Base-by-base conservation (phyloP, 1,140 invertebrate genomes). In the Zaprionus tsacasi region DNA sequence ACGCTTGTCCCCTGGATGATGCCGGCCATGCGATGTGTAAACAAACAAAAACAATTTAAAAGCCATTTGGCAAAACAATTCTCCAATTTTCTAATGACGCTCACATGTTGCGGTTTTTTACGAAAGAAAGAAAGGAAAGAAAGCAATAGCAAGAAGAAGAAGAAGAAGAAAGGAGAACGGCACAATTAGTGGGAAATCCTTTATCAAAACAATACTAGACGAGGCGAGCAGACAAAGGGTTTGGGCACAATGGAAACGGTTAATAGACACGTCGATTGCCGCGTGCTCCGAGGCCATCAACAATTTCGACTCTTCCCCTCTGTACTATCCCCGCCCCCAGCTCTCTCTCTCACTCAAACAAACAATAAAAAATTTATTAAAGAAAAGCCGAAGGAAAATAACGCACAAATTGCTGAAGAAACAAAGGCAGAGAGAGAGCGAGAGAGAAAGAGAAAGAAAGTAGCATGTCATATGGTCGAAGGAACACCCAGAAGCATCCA, bases 331-430 rank as follows among this genome's bases (percentile, higher is more conserved):
- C 5, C 5, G 3, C n/a, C 40, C n/a, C n/a, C 6, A 2, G 13
- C 2, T 35, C 33, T 25, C 8, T 25, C 8, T 21, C 15, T 50
- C 82, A 69, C 70, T 86, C 82, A 86, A 89, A 83, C 85, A 88
- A 89, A 88, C 83, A 88, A 88, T 88, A 88, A 89, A 89, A 89
- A 85, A 88, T 89, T 83, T 89, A 88, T 89, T 88, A 88, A 85
- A 89, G 83, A 88, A 87, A 87, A 78, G 77, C 83, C 60, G 63
- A 55, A 67, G 58, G 77, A 80, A 83, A 83, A 83, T 83, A 85
- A 85, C 81, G 85, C 65, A 88, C 83, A 88, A 88, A 88, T 88
- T 88, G 83, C 82, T 80, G 81, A 67, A 66, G 65, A 73, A 64
- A 64, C 45, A 70, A 67, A 10, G 56, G 35, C 48, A 56, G 63